Percentiles rank a stretch among this genome's conserved stretches.
Evolutionary conservation across 2,888 invertebrate genomes (phyloP).

Genomic region (Teinopalpus imperialis): DNA sequence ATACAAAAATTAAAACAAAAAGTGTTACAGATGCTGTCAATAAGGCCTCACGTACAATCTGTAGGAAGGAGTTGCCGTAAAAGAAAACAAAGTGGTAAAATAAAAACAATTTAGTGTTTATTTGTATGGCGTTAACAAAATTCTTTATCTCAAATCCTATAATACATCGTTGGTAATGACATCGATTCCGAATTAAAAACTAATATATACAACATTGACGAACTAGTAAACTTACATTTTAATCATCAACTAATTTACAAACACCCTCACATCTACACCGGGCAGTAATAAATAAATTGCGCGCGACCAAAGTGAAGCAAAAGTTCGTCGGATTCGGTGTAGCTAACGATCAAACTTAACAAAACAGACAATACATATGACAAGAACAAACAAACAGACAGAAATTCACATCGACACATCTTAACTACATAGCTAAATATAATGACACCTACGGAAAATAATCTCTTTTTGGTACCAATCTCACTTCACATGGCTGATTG

Average conservation of each 20-base stretch:
- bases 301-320: constrained; percentile 44
- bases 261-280: constrained; percentile 52
- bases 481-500: constrained; percentile 70
- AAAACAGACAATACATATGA: constrained; percentile 40
- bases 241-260: constrained; percentile 62
- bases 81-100: constrained; percentile 57
- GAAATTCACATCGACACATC: constrained; percentile 38
- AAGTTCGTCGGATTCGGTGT: constrained; percentile 35
- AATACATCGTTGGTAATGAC: constrained; percentile 79
- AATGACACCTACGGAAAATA: constrained; percentile 62
- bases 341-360: constrained; percentile 64
- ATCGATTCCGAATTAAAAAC: constrained; percentile 64
- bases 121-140: constrained; percentile 78
- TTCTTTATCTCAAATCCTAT: constrained; percentile 52
- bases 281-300: constrained; percentile 69
- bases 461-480: constrained; percentile 81
- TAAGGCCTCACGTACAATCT: too few relatives aligned
- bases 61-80: constrained; percentile 11
- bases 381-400: constrained; percentile 48
- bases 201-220: constrained; percentile 68
- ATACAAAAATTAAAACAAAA: too few relatives aligned
- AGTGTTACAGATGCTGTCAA: too few relatives aligned
- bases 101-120: constrained; percentile 78
- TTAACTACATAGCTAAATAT: constrained; percentile 57
- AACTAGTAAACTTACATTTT: constrained; percentile 57